Evolutionary conservation across 2,113 vertebrate species (phyloP).

Genomic region (Onychorhynchus coronatus): DNA sequence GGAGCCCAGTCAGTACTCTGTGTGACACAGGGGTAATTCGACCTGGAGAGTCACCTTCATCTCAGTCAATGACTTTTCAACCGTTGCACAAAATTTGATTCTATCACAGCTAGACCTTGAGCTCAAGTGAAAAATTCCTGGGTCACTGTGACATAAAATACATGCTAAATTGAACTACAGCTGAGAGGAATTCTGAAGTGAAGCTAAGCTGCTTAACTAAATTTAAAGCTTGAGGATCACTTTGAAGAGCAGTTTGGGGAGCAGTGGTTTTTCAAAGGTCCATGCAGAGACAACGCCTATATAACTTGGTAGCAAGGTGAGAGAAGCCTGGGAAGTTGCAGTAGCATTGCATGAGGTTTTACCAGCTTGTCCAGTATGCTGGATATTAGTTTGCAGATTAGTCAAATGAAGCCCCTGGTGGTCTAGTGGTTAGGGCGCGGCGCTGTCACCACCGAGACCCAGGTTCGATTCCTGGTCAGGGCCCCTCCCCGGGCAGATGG

Average conservation of each 20-base stretch:
- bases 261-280: neutral
- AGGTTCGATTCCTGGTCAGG: too few relatives aligned
- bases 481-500: too few relatives aligned
- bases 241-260: neutral
- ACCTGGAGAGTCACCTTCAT: neutral
- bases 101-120: neutral
- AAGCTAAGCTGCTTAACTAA: neutral
- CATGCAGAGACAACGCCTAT: neutral
- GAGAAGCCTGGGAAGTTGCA: neutral
- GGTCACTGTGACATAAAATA: neutral
- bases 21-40: neutral
- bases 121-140: neutral
- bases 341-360: neutral
- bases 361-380: neutral
- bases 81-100: neutral
- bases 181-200: neutral
- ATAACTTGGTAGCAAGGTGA: neutral
- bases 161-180: neutral
- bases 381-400: neutral
- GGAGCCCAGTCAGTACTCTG: neutral
- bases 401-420: too few relatives aligned
- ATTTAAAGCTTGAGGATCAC: neutral
- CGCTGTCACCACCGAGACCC: too few relatives aligned
- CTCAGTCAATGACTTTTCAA: neutral
- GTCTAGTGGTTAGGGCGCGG: too few relatives aligned